Evolutionary conservation across 2,797 vertebrate species (phyloP).

Genomic region (Anguilla marmorata): DNA sequence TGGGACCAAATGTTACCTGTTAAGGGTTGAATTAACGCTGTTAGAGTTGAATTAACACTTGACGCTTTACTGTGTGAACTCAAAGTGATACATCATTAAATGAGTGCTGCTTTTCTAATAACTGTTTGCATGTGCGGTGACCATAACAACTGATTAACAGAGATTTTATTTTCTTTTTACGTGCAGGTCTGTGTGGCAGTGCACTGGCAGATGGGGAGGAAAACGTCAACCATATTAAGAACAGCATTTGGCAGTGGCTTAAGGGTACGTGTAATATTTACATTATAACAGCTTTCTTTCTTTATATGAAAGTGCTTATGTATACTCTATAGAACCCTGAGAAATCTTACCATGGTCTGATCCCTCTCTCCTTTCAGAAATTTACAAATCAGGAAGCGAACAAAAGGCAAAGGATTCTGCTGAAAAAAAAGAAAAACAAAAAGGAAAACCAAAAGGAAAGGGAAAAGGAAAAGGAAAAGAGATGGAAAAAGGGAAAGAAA

Average conservation of each 20-base stretch:
- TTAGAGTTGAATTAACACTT: too few relatives aligned
- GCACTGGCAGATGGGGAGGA: conserved; percentile 17
- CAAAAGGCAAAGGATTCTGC: neutral
- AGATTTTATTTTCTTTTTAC: neutral
- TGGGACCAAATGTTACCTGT: too few relatives aligned
- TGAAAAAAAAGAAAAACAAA: neutral
- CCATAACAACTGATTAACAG: neutral
- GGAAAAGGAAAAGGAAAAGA: neutral
- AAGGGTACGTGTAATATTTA: neutral
- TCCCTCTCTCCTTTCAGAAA: neutral
- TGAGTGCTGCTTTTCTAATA: neutral
- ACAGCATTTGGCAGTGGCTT: conserved; percentile 10
- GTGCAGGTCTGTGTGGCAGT: conserved; percentile 19
- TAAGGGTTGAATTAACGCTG: too few relatives aligned
- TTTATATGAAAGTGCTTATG: neutral
- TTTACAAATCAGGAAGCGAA: neutral
- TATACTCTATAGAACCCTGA: neutral
- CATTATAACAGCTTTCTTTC: neutral
- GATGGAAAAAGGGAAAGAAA: neutral
- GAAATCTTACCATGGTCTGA: neutral
- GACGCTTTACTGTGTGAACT: neutral
- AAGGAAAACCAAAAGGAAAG: neutral
- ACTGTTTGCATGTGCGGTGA: neutral
- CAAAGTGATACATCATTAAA: neutral
- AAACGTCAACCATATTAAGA: neutral